Conservation (phyloP, 2,797 vertebrate genomes). For the Arnoldichthys spilopterus region DNA sequence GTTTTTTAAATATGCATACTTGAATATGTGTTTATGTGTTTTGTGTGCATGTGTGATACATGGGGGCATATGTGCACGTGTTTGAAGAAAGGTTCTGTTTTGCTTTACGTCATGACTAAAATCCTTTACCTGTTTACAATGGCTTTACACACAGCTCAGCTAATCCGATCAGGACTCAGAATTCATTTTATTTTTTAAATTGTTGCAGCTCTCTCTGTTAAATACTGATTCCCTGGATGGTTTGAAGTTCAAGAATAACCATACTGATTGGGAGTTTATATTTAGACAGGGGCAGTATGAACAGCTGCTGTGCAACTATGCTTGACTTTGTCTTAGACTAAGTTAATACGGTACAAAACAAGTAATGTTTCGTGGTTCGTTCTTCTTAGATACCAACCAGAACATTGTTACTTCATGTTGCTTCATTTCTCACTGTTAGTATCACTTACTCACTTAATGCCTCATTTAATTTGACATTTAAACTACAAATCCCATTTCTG, state of each 20-base stretch:
- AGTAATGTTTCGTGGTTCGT: no score
- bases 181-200: no score
- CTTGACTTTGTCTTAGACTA: no score
- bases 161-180: no score
- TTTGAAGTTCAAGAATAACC: background rate
- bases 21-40: background rate
- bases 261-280: background rate
- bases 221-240: background rate
- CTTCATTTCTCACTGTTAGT: background rate
- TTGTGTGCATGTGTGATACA: background rate
- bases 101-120: no score
- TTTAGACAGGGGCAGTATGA: background rate
- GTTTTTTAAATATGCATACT: constrained; percentile 21
- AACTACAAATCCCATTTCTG: no score
- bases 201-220: no score
- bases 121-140: no score
- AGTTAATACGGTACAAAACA: no score
- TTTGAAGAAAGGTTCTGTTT: no score
- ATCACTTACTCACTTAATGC: background rate
- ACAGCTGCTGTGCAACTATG: background rate
- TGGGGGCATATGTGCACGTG: background rate
- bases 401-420: background rate
- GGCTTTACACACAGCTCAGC: no score
- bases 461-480: background rate
- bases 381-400: background rate